A percentile compares a stretch with the other conserved stretches of the same genome.
These are phyloP conservation scores for Metridium senile DNA, from an alignment of 92 coral and sea anemone species.

Conservation along the genomic window DNA sequence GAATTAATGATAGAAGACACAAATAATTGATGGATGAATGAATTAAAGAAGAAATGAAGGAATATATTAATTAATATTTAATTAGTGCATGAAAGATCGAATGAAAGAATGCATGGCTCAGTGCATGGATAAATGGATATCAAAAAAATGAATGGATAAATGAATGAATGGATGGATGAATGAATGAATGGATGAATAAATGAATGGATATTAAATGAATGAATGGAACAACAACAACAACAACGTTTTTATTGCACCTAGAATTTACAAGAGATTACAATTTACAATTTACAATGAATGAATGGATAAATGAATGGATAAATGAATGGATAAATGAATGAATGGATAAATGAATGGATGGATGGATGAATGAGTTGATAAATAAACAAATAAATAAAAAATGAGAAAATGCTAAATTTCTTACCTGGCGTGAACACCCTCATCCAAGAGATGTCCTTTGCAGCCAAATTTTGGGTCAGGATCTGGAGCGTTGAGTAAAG, in stretches of 20 bases:
- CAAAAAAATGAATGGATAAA: not conserved
- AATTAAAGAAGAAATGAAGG: not conserved
- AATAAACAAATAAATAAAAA: not conserved
- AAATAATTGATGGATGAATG: not conserved
- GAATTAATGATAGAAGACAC: not conserved
- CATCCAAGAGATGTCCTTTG: slow-evolving; percentile 81
- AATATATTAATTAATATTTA: not conserved
- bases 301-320: not conserved
- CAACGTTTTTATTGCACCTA: too few species aligned
- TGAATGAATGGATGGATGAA: not conserved
- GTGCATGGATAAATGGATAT: not conserved
- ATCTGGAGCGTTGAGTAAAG: slow-evolving; percentile 65
- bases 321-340: not conserved
- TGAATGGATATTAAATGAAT: not conserved
- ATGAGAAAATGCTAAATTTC: not conserved
- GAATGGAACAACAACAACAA: too few species aligned
- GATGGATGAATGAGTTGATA: not conserved
- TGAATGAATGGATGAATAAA: not conserved
- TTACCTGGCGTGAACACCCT: slow-evolving; percentile 55
- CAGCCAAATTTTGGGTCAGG: slow-evolving; percentile 87
- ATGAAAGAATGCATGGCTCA: not conserved
- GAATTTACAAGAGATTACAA: too few species aligned
- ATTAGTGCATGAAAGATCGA: too few species aligned
- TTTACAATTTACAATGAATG: too few species aligned
- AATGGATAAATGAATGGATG: not conserved